Evolutionary conservation across 2,888 invertebrate species (phyloP).

Genomic region (Acronicta alni): DNA sequence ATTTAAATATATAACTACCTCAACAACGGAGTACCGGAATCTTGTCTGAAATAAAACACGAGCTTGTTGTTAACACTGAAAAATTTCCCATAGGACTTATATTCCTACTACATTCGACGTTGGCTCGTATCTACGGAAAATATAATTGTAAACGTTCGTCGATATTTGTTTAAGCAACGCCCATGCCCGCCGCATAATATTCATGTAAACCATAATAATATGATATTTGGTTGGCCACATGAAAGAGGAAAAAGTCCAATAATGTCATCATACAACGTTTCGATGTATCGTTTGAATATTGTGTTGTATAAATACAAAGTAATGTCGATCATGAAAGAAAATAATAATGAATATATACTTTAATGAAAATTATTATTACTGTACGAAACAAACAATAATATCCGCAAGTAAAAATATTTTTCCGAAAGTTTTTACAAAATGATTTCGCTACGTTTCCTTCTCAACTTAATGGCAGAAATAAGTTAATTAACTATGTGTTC

Average conservation of each 20-base stretch:
- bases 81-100: constrained; percentile 66
- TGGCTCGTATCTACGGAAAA: constrained; percentile 46
- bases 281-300: constrained; percentile 1
- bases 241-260: constrained; percentile 18
- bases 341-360: no score
- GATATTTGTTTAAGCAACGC: constrained; percentile 39
- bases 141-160: constrained; percentile 33
- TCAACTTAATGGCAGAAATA: constrained; percentile 20
- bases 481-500: constrained; percentile 36
- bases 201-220: constrained; percentile 48
- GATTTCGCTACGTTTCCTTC: neutral
- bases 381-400: no score
- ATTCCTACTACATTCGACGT: constrained; percentile 64
- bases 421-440: no score
- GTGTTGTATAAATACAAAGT: constrained; percentile 7
- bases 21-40: constrained; percentile 56
- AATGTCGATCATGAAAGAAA: constrained; percentile 1
- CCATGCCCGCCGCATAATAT: constrained; percentile 36
- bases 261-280: constrained; percentile 24
- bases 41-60: constrained; percentile 65
- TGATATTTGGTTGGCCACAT: constrained; percentile 29
- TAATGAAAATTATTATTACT: no score
- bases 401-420: no score
- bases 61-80: constrained; percentile 68
- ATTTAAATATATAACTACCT: constrained; percentile 50